phyloP scores from a whole-genome alignment of 2,797 vertebrate species.

The Pangasius mekongensis region DNA sequence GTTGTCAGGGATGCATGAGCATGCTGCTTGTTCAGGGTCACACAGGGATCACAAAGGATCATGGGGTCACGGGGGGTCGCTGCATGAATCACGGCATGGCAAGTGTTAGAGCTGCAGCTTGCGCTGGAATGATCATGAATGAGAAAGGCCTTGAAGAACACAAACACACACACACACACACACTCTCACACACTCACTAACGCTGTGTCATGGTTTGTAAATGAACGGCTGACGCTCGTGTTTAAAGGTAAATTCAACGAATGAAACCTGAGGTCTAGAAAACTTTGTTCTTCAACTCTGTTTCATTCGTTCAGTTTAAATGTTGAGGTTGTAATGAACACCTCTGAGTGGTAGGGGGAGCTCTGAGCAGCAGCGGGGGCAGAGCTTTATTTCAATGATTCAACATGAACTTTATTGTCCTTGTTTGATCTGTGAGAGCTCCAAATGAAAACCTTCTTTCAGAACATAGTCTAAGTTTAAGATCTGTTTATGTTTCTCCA shows the following conservation, averaged over 20 bases:
- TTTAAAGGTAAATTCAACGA: constrained; percentile 72
- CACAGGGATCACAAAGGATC: constrained; percentile 43
- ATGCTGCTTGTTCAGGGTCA: constrained; percentile 53
- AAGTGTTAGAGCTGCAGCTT: constrained; percentile 63
- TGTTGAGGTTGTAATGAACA: constrained; percentile 68
- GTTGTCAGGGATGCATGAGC: constrained; percentile 48
- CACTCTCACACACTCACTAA: constrained; percentile 61
- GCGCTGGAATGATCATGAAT: constrained; percentile 47
- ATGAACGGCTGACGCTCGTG: constrained; percentile 69
- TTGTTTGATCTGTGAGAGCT: constrained; percentile 71
- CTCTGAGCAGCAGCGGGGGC: constrained; percentile 62
- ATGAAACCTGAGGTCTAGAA: constrained; percentile 61
- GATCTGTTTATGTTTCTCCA: not conserved
- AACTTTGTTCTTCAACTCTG: constrained; percentile 66
- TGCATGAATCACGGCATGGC: constrained; percentile 55
- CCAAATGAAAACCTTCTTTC: constrained; percentile 66
- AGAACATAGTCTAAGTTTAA: not conserved
- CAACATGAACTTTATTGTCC: constrained; percentile 56
- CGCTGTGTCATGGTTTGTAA: constrained; percentile 70
- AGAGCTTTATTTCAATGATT: not conserved
- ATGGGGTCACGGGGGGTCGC: constrained; percentile 53
- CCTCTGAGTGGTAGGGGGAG: constrained; percentile 79
- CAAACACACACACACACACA: constrained; percentile 62
- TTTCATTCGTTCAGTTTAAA: constrained; percentile 73
- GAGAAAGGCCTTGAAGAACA: constrained; percentile 12